Conservation (phyloP, 2,888 invertebrate genomes). For the Caradrina kadenii region DNA sequence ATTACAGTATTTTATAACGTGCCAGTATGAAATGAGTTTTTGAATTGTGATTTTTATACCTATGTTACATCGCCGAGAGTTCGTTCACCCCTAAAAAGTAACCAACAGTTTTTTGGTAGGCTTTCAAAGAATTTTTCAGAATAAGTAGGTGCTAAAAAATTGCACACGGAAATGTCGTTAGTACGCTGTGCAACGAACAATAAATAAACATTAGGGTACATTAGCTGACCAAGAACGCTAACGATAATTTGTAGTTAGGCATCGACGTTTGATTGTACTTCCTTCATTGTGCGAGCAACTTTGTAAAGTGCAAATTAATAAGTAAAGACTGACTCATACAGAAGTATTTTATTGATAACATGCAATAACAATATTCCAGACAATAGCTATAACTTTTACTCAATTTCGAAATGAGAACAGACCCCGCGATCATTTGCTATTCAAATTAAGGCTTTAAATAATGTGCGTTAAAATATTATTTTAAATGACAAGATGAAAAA, state of each 20-base stretch:
- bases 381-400: too few relatives aligned
- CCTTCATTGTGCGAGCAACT: slow-evolving; percentile 17
- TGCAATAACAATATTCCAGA: too few relatives aligned
- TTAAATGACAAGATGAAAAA: too few relatives aligned
- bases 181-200: slow-evolving; percentile 8
- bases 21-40: slow-evolving; percentile 29
- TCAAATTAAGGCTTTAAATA: too few relatives aligned
- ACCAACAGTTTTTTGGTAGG: neutral
- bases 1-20: neutral
- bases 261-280: slow-evolving; percentile 33
- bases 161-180: slow-evolving; percentile 19
- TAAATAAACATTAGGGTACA: slow-evolving; percentile 35
- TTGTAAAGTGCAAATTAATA: slow-evolving; percentile 19
- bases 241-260: slow-evolving; percentile 40
- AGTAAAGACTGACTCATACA: slow-evolving; percentile 8
- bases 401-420: too few relatives aligned
- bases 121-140: slow-evolving; percentile 1
- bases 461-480: too few relatives aligned
- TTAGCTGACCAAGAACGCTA: slow-evolving; percentile 35
- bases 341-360: neutral
- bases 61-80: slow-evolving; percentile 23
- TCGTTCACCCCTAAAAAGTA: slow-evolving; percentile 28
- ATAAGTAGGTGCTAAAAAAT: neutral
- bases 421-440: too few relatives aligned
- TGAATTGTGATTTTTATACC: slow-evolving; percentile 22